Evolutionary conservation across 2,113 vertebrate species (phyloP), one percentile per base, ranked within the genome.

Genomic region (Channa argus): DNA sequence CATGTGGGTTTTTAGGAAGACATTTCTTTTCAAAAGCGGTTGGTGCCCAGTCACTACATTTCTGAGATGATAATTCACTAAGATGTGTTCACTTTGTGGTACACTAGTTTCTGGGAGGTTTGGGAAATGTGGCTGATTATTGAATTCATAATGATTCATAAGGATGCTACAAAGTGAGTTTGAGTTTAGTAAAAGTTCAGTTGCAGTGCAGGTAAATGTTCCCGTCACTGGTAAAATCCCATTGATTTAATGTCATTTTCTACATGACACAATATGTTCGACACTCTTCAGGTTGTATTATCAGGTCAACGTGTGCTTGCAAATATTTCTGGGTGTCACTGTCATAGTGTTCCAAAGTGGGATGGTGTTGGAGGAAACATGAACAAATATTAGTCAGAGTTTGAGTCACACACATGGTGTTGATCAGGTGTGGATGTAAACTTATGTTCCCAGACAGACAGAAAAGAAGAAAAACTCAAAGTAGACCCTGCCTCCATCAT

Each of bases 361-460:
- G 49, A 76, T 39, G 24, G 49, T 24, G 24, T 77, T 79, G 55
- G 14, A 38, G 45, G 55, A 83, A 52, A 67, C 6, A 56, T 52
- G 45, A 76, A 72, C 39, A 58, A 76, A 51, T 50, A 47, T 76
- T 70, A 71, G 55, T 77, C 71, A 73, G 58, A 50, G 71, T 51
- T n/a, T 83, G 86, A 85, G 77, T 85, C 79, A 82, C 39, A 58
- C 38, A 56, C 64, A 77, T 34, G 0, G 38, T 44, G 73, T 3
- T 3, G 0, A 62, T 63, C 54, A 43, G 6, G 0, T 39, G 36
- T 49, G 1, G 58, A 49, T 53, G 49, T 64, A 66, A 66, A 67
- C n/a, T 0, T 15, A 41, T 60, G 24, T 71, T 74, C 80, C 72
- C 62, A 41, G 53, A 50, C 63, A 65, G 36, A n/a, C n/a, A 52